These are phyloP conservation scores for Amiota mariae DNA, from an alignment of 2,888 invertebrate species.

Conservation along the genomic window DNA sequence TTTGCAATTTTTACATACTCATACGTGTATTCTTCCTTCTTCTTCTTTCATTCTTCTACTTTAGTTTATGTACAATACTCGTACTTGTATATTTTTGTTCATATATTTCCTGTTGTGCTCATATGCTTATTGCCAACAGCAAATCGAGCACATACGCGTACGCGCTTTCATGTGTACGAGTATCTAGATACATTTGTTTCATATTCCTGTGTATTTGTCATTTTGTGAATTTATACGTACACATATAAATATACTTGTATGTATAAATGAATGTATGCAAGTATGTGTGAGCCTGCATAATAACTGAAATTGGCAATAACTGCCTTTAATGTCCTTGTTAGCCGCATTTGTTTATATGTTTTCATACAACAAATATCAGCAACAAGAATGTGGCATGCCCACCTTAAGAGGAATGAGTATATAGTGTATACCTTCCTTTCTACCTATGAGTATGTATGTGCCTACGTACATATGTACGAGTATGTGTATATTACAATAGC, in stretches of 20 bases:
- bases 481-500: too few relatives aligned
- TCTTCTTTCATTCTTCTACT: background rate
- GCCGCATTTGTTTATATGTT: too few relatives aligned
- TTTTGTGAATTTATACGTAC: background rate
- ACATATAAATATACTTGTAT: background rate
- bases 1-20: background rate
- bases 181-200: background rate
- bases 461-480: too few relatives aligned
- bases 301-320: conserved; percentile 30
- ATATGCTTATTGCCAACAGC: conserved; percentile 15
- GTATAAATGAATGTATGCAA: background rate
- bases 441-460: too few relatives aligned
- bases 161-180: background rate
- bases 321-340: conserved; percentile 30
- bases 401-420: background rate
- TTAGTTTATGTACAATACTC: background rate
- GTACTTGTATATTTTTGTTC: background rate
- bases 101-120: background rate
- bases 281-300: conserved; percentile 18
- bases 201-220: background rate
- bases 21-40: background rate
- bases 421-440: background rate
- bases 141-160: background rate
- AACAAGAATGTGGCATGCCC: too few relatives aligned
- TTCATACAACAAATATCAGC: too few relatives aligned